Percentiles rank a stretch among this genome's conserved stretches.
Conservation (phyloP, 2,797 vertebrate species). For the Allobates femoralis region DNA sequence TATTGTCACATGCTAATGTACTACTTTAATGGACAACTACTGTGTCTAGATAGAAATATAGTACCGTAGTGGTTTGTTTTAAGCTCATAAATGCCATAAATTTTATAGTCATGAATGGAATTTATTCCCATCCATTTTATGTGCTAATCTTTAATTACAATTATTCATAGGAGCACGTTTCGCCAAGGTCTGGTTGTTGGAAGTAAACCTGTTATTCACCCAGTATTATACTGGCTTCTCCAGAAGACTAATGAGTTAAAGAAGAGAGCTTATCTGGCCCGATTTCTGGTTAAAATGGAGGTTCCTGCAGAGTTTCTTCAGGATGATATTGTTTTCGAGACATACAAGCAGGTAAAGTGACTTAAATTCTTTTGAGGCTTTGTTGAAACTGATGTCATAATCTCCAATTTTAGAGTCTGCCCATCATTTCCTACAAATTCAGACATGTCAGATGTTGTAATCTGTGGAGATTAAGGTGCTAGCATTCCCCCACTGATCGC, state of each 20-base stretch:
- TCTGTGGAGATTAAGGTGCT: too few species aligned
- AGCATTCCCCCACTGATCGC: too few species aligned
- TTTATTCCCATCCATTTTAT: background rate
- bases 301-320: conserved; percentile 93
- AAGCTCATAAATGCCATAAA: background rate
- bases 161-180: conserved; percentile 84
- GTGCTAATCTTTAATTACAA: conserved; percentile 4
- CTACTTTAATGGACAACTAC: background rate
- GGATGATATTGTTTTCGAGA: conserved; percentile 90
- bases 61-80: background rate
- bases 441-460: too few species aligned
- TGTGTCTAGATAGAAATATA: background rate
- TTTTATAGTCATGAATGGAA: background rate
- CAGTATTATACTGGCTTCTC: conserved; percentile 92
- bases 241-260: conserved; percentile 89
- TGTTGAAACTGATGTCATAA: background rate
- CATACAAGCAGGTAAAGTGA: conserved; percentile 86
- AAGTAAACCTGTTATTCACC: conserved; percentile 92
- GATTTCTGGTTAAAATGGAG: conserved; percentile 91
- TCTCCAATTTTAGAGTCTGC: background rate
- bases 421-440: too few species aligned
- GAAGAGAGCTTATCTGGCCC: conserved; percentile 94
- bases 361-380: background rate
- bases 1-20: background rate
- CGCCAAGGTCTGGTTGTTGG: conserved; percentile 92